Percentiles rank a stretch among this genome's conserved stretches.
Evolutionary conservation across 2,113 vertebrate species (phyloP).

Genomic region (Lamprologus speciosus): DNA sequence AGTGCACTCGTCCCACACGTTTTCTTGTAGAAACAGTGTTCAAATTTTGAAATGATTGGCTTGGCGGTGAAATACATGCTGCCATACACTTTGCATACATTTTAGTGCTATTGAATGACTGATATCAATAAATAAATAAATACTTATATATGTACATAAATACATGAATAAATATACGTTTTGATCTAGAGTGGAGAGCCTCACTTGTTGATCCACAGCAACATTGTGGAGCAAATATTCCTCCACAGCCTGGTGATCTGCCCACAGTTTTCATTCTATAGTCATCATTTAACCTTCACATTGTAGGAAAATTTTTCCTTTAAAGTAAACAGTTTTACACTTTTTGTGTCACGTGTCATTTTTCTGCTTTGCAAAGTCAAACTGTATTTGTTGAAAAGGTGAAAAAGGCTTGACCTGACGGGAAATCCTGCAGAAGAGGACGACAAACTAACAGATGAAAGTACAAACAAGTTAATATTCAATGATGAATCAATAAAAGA

Average conservation of each 20-base stretch:
- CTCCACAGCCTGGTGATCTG: not conserved
- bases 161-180: not conserved
- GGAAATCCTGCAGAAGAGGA: not conserved
- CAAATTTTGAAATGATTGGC: not conserved
- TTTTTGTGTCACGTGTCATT: not conserved
- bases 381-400: not conserved
- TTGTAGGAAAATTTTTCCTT: fast-evolving
- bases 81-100: not conserved
- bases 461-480: not conserved
- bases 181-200: fast-evolving
- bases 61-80: not conserved
- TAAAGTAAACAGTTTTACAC: not conserved
- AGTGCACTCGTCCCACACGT: not conserved
- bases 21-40: not conserved
- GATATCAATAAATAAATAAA: not conserved
- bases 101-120: not conserved
- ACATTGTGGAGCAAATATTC: not conserved
- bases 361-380: not conserved
- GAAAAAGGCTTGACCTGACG: not conserved
- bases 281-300: not conserved
- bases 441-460: not conserved
- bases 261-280: not conserved
- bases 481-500: not conserved
- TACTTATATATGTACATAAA: not conserved
- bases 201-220: not conserved